Evolutionary conservation across 2,797 vertebrate species (phyloP), one percentile per base, ranked within the genome.

Genomic region (Brotogeris chrysoptera): DNA sequence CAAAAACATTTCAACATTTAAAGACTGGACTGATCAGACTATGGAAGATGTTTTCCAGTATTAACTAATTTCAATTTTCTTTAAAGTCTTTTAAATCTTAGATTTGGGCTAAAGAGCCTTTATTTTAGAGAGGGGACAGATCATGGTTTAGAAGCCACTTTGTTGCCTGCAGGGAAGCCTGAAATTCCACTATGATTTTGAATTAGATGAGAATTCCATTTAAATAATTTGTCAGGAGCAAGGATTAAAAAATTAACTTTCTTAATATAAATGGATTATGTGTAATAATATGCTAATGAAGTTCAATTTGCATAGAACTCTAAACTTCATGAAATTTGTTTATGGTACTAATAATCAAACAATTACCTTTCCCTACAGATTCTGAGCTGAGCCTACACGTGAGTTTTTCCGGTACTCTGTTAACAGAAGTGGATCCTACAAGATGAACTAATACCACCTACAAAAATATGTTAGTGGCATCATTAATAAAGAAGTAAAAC

Each of bases 201-300:
- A 69, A 34, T 21, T 43, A 19, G 1, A 20, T 9, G 0, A 55
- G 18, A 79, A 65, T 19, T 34, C 0, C 0, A 20, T 87, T 79
- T 66, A 53, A 41, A 4, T 36, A 43, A 50, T 81, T 77, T 12
- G 44, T 39, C 19, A 39, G 8, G 5, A 90, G 0, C 1, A 72
- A 85, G 79, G 19, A 64, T 10, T 50, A 10, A n/a, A 43, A 81
- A 64, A 5, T 0, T 6, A 25, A 36, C 25, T 38, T 16, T 60
- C 15, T 72, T 52, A 47, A 6, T 30, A 17, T 34, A 36, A 86
- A 82, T 28, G 3, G 10, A 43, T 61, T 60, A 27, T 57, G 25
- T 41, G 2, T 39, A 69, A 71, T 39, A 19, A 41, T 7, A 78
- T 11, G 2, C 0, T 61, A 61, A 44, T 49, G 2, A 73, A 69